phyloP scores from a whole-genome alignment of 2,113 vertebrate genomes.

The Halcyon senegalensis region DNA sequence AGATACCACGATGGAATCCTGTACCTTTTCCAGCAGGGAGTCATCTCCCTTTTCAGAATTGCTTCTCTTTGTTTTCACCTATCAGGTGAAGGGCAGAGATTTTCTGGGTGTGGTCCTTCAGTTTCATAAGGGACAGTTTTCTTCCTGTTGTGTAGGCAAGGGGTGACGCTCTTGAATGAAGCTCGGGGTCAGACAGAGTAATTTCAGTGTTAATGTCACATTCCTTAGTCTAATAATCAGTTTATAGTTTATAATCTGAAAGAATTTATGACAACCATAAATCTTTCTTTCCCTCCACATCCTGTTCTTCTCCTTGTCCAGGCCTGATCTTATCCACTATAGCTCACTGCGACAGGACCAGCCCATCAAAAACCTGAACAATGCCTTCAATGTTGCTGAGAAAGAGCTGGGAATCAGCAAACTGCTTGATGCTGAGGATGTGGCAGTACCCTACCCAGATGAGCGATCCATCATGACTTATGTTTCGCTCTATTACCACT shows the following conservation, averaged over 20 bases:
- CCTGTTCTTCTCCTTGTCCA: conserved; percentile 46
- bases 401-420: conserved; percentile 83
- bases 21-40: neutral
- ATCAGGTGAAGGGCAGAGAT: neutral
- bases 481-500: conserved; percentile 90
- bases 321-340: conserved; percentile 89
- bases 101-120: neutral
- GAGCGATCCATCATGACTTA: conserved; percentile 94
- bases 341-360: conserved; percentile 66
- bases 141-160: neutral
- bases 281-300: neutral
- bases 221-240: neutral
- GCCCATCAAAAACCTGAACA: conserved; percentile 78
- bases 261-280: neutral
- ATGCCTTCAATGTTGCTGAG: conserved; percentile 85
- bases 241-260: neutral
- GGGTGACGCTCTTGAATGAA: neutral
- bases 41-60: neutral
- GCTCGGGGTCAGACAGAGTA: neutral
- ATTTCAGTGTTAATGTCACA: neutral
- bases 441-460: conserved; percentile 81
- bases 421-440: conserved; percentile 89
- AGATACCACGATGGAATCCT: neutral
- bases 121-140: neutral
- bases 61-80: neutral